Evolutionary conservation across 2,888 invertebrate genomes (phyloP).

Genomic region (Ectemnius cavifrons): DNA sequence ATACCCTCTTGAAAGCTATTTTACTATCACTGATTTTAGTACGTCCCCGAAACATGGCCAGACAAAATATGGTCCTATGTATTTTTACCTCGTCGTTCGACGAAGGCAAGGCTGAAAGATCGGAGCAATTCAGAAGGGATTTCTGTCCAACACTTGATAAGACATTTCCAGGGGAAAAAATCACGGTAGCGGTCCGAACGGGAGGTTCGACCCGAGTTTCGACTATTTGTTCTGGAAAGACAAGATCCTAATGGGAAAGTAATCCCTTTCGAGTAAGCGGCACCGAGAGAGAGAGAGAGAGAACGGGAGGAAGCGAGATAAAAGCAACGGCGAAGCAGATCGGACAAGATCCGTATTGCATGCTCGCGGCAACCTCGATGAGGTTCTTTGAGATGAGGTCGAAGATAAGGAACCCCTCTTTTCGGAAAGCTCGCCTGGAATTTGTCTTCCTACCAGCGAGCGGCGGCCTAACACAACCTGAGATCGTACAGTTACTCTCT

Average conservation of each 20-base stretch:
- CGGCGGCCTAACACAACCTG: not conserved
- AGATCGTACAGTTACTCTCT: not conserved
- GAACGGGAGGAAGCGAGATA: conserved; percentile 33
- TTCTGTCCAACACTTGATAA: conserved; percentile 41
- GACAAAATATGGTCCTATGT: not conserved
- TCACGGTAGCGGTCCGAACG: conserved; percentile 31
- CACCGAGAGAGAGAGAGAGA: conserved; percentile 3
- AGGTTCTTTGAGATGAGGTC: conserved; percentile 54
- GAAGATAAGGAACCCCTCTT: conserved; percentile 62
- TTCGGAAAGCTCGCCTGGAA: conserved; percentile 51
- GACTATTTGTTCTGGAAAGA: conserved; percentile 69
- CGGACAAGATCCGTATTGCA: conserved; percentile 51
- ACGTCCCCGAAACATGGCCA: not conserved
- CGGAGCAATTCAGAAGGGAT: not conserved
- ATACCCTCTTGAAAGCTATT: not conserved
- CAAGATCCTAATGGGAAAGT: conserved; percentile 74
- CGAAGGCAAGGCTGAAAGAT: not conserved
- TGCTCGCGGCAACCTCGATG: conserved; percentile 49
- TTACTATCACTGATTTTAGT: not conserved
- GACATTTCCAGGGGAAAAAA: conserved; percentile 33
- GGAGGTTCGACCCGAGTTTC: conserved; percentile 52
- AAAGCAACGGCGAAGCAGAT: conserved; percentile 41
- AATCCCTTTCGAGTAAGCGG: conserved; percentile 69
- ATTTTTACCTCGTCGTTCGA: not conserved
- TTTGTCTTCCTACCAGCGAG: conserved; percentile 48